A percentile compares a stretch with the other conserved stretches of the same genome.
Conservation (phyloP, 2,888 invertebrate species). For the Lasioglossum leucozonium region DNA sequence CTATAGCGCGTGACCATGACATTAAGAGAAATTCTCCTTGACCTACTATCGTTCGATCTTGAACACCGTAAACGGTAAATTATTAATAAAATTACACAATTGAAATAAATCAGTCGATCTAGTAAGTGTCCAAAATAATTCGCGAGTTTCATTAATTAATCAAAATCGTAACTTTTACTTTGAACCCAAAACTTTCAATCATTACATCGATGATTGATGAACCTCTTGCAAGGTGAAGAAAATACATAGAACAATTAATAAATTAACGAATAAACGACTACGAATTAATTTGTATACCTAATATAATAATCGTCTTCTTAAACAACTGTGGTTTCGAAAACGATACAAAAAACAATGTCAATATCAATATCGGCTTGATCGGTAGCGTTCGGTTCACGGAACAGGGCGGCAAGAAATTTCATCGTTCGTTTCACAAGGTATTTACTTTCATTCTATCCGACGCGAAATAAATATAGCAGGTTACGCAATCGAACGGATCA, state of each 20-base stretch:
- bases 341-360: neutral
- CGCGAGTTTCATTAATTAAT: no score
- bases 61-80: neutral
- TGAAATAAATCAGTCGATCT: neutral
- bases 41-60: neutral
- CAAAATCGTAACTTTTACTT: no score
- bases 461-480: neutral
- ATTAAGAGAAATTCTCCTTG: neutral
- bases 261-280: no score
- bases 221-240: neutral
- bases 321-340: neutral
- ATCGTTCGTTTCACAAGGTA: neutral
- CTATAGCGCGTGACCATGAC: neutral
- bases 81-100: neutral
- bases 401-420: neutral
- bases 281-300: no score
- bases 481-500: neutral
- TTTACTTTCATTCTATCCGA: neutral
- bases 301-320: no score
- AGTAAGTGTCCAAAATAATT: neutral
- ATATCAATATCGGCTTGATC: neutral
- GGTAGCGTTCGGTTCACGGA: neutral
- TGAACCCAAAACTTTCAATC: no score
- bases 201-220: neutral
- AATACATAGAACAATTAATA: no score